Evolutionary conservation across 35 echinoderm and acorn worm species (phyloP), one percentile per base, ranked within the genome.

Genomic region (Lytechinus pictus): DNA sequence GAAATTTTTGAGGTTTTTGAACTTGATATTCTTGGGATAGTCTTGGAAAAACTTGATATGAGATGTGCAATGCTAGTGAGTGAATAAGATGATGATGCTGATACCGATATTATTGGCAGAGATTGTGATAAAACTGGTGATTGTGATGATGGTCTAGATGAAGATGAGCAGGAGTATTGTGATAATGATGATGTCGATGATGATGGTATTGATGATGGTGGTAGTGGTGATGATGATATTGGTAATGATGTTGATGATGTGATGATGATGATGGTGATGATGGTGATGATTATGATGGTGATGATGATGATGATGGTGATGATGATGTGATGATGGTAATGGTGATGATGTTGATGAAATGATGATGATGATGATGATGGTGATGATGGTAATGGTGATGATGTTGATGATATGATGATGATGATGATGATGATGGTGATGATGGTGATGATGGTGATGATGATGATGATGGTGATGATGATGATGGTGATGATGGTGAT

Each of bases 401-500:
- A 89, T 89, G 86, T n/a, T n/a, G 54, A 91, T 89, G 33, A 95
- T 52, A 53, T 44, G 54, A 55, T n/a, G 90, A 9, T 57, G 55
- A 57, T 57, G 55, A 6, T 3, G 55, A 57, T 57, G 55, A 57
- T 57, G 55, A 57, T 91, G 86, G 90, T 95, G 86, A 54, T 95
- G 16, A 21, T 72, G 61, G 12, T 24, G 61, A 72, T 24, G 56
- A 92, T 95, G 87, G 92, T 95, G 95, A 91, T 92, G 87, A 92
- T 95, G 95, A 95, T 95, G 87, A 95, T 95, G 87, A 95, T 95
- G 54, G 92, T 95, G 87, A 95, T 95, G 95, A 92, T 95, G 87
- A 95, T 95, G 53, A 54, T 90, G 86, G 91, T 95, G 87, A 71
- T 95, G 87, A 91, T 91, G 33, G 56, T 95, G 95, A 71, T 95